Percentiles rank a stretch among this genome's conserved stretches.
Conservation (phyloP, 2,888 invertebrate genomes). For the Dexiosoma caninum region DNA sequence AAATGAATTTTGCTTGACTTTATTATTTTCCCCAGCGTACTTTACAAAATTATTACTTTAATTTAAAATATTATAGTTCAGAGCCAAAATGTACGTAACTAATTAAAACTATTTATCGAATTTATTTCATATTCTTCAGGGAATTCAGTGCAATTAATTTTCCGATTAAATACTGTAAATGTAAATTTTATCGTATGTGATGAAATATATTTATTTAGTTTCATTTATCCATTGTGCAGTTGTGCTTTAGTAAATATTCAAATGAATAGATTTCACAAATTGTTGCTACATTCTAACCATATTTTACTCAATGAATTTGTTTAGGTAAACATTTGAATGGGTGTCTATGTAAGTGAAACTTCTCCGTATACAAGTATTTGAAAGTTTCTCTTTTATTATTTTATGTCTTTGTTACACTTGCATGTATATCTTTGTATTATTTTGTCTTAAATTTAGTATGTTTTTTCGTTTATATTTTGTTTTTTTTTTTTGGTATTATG, state of each 20-base stretch:
- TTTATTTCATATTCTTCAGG: neutral
- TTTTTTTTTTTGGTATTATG: constrained; percentile 4
- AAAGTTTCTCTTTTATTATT: constrained; percentile 18
- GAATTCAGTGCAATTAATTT: neutral
- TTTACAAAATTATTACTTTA: too few species aligned
- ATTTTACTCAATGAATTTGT: neutral
- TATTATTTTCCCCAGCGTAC: too few species aligned
- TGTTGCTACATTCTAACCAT: constrained; percentile 22
- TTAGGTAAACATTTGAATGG: constrained; percentile 24
- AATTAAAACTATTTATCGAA: neutral
- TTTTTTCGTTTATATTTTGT: neutral
- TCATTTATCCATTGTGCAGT: neutral
- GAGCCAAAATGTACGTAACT: neutral
- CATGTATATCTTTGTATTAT: neutral
- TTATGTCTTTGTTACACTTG: constrained; percentile 35
- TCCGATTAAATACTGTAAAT: neutral
- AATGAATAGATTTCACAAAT: constrained; percentile 28
- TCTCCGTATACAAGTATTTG: neutral
- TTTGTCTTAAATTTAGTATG: constrained; percentile 34
- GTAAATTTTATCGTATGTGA: neutral
- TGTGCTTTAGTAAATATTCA: neutral
- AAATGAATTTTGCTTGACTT: too few species aligned
- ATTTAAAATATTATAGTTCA: too few species aligned
- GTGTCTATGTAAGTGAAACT: neutral
- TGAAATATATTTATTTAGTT: neutral